Evolutionary conservation across 2,797 vertebrate species (phyloP), one percentile per base, ranked within the genome.

Genomic region (Toxotes lorentzi): DNA sequence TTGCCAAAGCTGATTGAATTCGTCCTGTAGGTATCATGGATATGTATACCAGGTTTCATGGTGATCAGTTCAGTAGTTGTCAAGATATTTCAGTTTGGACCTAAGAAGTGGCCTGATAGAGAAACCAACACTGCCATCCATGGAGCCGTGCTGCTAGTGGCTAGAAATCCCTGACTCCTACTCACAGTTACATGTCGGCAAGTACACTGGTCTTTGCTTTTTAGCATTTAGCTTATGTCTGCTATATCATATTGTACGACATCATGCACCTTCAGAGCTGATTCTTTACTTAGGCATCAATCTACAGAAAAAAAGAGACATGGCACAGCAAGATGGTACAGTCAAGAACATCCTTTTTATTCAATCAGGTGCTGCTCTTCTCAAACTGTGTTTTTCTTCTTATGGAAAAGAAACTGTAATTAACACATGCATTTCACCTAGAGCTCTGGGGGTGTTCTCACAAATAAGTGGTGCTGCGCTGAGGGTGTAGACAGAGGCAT

Each of bases 371-470:
- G 90, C 93, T 96, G 96, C 95, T 96, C 95, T 96, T 96, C 92
- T 95, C 95, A 95, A 96, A 96, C 95, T 95, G 94, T 92, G 93
- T 94, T 96, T 95, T 95, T 95, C 93, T 93, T 96, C 93, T 96
- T 96, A 96, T 96, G 96, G 95, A 96, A 96, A 96, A 96, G 94
- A 96, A 96, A 96, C 94, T 95, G 95, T 96, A 96, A 95, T 96
- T 96, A 96, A 96, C 95, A 96, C 95, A 96, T 96, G 96, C 96
- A 96, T 95, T 95, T 95, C 94, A 95, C 94, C 93, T 92, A 92
- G 94, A 91, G 93, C 93, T 93, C 93, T 92, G 92, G 90, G 94
- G 94, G 93, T 94, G 95, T 93, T 93, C 83, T 92, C 86, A 90
- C 89, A 91, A 90, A 90, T 84, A 93, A 89, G 88, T 90, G 92